Evolutionary conservation across 2,113 vertebrate species (phyloP), one percentile per base, ranked within the genome.

Genomic region (Macrotus californicus): DNA sequence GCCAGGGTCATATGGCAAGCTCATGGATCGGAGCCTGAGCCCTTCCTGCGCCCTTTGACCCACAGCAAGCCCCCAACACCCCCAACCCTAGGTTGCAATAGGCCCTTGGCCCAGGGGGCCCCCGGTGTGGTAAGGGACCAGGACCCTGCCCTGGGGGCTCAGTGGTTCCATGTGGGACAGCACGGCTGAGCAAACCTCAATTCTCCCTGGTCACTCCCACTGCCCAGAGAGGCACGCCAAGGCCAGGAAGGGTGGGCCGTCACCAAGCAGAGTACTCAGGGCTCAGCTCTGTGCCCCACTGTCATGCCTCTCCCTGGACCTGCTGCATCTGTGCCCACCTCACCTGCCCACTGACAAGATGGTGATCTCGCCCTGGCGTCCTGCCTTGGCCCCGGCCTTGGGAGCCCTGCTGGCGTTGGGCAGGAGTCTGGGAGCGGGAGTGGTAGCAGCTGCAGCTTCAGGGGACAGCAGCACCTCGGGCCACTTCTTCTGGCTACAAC

Each of bases 401-500:
- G 92, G 96, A 93, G 86, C 97, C 46, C 95, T 84, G 14, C 90
- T 50, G 0, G 97, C 97, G 54, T 98, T 91, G 41, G 94, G 56
- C 64, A 96, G 56, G 48, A 95, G 52, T 46, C 83, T 88, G 54
- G 96, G 88, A 4, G 91, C 18, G 3, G 93, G 83, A 3, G 91
- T 22, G 22, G 77, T 21, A 6, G 94, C 89, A 1, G 97, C 96
- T 3, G 96, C 76, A 0, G 98, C 96, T 6, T 98, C 52, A 0
- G 96, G 92, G 0, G 98, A 96, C 1, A 99, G 98, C 85, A 99
- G 98, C 82, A 99, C 89, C 19, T 99, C 97, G 0, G 99, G 99
- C 99, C 99, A 99, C 94, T 99, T 99, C 95, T 97, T 99, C 95
- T 99, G 99, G 97, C 99, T 98, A 61, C 99, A 99, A 36, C 99